These are phyloP conservation scores for Heteromyza rotundicornis DNA, from an alignment of 2,888 invertebrate genomes.

Conservation along the genomic window DNA sequence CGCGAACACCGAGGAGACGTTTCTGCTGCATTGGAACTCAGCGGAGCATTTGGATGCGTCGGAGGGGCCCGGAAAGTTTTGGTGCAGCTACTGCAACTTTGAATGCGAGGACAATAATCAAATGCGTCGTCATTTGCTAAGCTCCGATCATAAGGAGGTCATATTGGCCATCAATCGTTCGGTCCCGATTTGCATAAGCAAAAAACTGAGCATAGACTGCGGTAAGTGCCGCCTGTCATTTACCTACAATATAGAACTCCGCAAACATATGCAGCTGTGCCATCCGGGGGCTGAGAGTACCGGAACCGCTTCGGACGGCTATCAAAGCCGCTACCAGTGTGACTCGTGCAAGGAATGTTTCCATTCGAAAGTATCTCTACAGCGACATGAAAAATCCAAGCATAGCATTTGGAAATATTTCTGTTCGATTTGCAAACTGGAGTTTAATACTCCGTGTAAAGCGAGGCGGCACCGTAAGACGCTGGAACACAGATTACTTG, in stretches of 20 bases:
- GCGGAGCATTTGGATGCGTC: slow-evolving; percentile 65
- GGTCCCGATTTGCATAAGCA: slow-evolving; percentile 78
- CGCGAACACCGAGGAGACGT: slow-evolving; percentile 76
- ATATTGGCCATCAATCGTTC: slow-evolving; percentile 79
- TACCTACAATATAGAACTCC: slow-evolving; percentile 76
- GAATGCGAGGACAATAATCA: slow-evolving; percentile 69
- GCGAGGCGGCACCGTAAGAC: slow-evolving; percentile 73
- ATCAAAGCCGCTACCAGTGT: slow-evolving; percentile 72
- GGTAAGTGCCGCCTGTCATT: slow-evolving; percentile 72
- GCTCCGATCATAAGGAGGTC: slow-evolving; percentile 74
- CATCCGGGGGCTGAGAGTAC: slow-evolving; percentile 65
- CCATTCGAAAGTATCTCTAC: slow-evolving; percentile 70
- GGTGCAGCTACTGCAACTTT: slow-evolving; percentile 78
- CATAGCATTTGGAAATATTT: slow-evolving; percentile 70
- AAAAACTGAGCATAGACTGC: slow-evolving; percentile 71
- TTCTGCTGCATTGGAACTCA: slow-evolving; percentile 77
- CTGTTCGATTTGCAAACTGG: slow-evolving; percentile 73
- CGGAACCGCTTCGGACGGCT: slow-evolving; percentile 69
- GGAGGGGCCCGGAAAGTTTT: slow-evolving; percentile 68
- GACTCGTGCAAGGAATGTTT: slow-evolving; percentile 67
- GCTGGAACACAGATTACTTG: slow-evolving; percentile 69
- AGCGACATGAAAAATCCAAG: slow-evolving; percentile 70
- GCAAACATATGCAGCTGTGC: slow-evolving; percentile 64
- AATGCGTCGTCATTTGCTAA: slow-evolving; percentile 74
- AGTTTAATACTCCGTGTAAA: slow-evolving; percentile 68